Conservation (phyloP, 2,113 vertebrate genomes). For the Phainopepla nitens region DNA sequence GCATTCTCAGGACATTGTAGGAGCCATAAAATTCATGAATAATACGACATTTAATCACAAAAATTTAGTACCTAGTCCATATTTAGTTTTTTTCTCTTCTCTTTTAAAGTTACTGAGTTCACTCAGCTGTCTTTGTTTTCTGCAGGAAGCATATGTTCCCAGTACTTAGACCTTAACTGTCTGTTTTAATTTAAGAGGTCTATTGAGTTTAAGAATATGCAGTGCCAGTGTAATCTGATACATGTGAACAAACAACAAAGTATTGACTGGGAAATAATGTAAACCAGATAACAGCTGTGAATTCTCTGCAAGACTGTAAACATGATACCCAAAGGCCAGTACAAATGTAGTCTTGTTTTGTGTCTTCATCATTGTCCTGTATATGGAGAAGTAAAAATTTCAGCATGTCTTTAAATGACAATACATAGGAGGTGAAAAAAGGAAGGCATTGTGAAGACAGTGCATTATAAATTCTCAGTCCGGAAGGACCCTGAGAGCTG, state of each 20-base stretch:
- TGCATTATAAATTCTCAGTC: background rate
- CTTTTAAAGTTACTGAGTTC: background rate
- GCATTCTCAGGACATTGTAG: background rate
- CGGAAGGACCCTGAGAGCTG: background rate
- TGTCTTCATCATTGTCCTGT: background rate
- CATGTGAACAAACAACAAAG: background rate
- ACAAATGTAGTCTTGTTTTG: background rate
- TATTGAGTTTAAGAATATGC: background rate
- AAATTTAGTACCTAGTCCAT: background rate
- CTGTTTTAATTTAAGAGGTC: background rate
- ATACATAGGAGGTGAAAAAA: background rate
- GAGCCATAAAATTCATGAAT: background rate
- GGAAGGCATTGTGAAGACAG: background rate
- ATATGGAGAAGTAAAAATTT: background rate
- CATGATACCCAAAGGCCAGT: background rate
- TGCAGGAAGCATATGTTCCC: background rate
- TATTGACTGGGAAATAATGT: background rate
- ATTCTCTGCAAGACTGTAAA: background rate
- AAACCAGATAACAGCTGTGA: background rate
- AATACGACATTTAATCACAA: background rate
- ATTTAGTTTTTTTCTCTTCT: background rate
- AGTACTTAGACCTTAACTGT: background rate
- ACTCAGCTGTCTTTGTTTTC: background rate
- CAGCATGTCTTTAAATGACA: background rate
- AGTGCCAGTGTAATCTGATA: background rate